Percentiles rank a stretch among this genome's conserved stretches.
phyloP scores from a whole-genome alignment of 1,140 invertebrate genomes.

The Brachionus rotundiformis region DNA sequence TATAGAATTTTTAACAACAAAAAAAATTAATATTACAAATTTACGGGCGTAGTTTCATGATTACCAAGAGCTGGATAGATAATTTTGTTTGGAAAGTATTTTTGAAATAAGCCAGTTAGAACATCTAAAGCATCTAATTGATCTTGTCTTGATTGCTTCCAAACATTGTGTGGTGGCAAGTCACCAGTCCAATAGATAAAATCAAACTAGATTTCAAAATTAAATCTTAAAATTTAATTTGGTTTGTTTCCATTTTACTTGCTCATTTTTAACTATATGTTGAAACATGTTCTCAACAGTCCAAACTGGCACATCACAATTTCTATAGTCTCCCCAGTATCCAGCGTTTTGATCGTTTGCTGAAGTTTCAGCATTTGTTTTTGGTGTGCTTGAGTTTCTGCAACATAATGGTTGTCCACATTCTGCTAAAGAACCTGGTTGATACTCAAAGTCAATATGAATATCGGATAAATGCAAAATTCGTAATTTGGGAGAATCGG shows the following conservation, averaged over 20 bases:
- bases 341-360: constrained; percentile 58
- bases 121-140: constrained; percentile 82
- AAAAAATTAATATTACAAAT: constrained; percentile 14
- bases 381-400: constrained; percentile 59
- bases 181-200: constrained; percentile 98
- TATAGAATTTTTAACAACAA: background rate
- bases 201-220: constrained; percentile 66
- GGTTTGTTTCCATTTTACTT: constrained; percentile 47
- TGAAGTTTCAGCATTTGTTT: background rate
- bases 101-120: constrained; percentile 73
- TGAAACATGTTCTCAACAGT: constrained; percentile 64
- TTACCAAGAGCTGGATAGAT: constrained; percentile 93
- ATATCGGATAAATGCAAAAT: constrained; percentile 78
- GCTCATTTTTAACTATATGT: constrained; percentile 58
- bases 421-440: constrained; percentile 69
- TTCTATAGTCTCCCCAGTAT: constrained; percentile 63
- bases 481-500: constrained; percentile 3
- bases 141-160: constrained; percentile 89
- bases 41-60: constrained; percentile 72
- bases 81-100: constrained; percentile 79
- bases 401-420: constrained; percentile 80
- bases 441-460: constrained; percentile 77
- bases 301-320: constrained; percentile 64
- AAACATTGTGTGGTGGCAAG: constrained; percentile 90
- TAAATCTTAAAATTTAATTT: background rate